Evolutionary conservation across 2,797 vertebrate species (phyloP).

Genomic region (Propithecus deckenii): DNA sequence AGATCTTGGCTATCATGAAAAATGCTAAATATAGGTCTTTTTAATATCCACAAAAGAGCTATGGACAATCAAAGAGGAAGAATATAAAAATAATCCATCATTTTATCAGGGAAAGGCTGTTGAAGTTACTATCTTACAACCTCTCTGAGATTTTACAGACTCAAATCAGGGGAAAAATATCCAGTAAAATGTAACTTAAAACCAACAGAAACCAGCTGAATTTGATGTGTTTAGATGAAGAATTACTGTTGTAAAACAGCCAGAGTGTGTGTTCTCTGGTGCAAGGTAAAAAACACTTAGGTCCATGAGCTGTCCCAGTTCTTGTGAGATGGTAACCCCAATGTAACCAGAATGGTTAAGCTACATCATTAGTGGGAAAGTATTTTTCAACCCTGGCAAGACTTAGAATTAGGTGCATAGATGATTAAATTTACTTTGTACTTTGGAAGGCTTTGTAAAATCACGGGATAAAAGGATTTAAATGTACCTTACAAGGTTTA

Average conservation of each 20-base stretch:
- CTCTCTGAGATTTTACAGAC: background rate
- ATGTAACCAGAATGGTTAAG: background rate
- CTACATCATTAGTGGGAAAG: background rate
- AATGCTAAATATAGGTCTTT: background rate
- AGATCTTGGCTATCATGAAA: background rate
- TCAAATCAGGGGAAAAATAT: background rate
- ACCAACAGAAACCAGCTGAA: background rate
- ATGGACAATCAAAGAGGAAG: background rate
- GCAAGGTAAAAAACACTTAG: background rate
- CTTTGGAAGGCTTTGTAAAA: background rate
- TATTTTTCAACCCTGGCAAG: background rate
- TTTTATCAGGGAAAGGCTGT: background rate
- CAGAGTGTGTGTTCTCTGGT: background rate
- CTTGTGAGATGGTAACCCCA: background rate
- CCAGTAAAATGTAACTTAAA: background rate
- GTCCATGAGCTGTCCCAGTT: background rate
- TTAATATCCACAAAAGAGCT: background rate
- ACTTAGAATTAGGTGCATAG: background rate
- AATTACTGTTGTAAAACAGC: background rate
- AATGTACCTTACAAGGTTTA: background rate
- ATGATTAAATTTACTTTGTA: constrained; percentile 17
- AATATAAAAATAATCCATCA: background rate
- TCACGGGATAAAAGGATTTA: background rate
- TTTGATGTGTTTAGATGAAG: background rate
- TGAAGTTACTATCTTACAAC: background rate